phyloP scores from a whole-genome alignment of 2,888 invertebrate genomes.

The Idaea dimidiata region DNA sequence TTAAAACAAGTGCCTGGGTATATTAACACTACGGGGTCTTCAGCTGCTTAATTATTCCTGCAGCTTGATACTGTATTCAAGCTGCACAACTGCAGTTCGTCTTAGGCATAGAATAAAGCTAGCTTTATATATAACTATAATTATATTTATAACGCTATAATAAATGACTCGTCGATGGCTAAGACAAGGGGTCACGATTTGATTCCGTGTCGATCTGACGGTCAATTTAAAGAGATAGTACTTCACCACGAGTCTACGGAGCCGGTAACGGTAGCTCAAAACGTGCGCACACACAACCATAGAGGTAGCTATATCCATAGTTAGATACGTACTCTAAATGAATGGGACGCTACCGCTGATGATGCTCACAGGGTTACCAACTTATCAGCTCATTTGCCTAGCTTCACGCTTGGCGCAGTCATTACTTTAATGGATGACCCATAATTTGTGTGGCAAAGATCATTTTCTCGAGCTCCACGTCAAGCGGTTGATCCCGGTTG shows the following conservation, averaged over 20 bases:
- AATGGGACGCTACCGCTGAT: constrained; percentile 68
- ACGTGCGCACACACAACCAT: constrained; percentile 36
- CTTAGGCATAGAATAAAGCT: too few relatives aligned
- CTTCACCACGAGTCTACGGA: constrained; percentile 42
- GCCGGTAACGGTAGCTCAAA: constrained; percentile 57
- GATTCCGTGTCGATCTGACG: constrained; percentile 27
- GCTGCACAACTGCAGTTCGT: too few relatives aligned
- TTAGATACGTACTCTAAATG: constrained; percentile 43
- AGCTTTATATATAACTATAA: neutral
- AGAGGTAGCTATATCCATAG: constrained; percentile 25
- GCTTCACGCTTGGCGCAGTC: too few relatives aligned
- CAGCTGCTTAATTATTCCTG: too few relatives aligned
- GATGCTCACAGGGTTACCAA: constrained; percentile 56
- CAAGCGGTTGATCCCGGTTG: too few relatives aligned
- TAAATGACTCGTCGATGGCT: constrained; percentile 44
- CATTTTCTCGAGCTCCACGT: too few relatives aligned
- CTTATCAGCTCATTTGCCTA: too few relatives aligned
- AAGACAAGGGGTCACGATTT: constrained; percentile 52
- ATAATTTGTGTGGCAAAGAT: too few relatives aligned
- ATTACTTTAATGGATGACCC: too few relatives aligned
- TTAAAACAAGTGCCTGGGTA: too few relatives aligned
- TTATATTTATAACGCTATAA: neutral
- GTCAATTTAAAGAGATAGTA: constrained; percentile 49
- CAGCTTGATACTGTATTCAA: too few relatives aligned
- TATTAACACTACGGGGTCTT: too few relatives aligned